Percentiles rank a stretch among this genome's conserved stretches.
phyloP scores from a whole-genome alignment of 2,888 invertebrate species.

The Diabrotica balteata region DNA sequence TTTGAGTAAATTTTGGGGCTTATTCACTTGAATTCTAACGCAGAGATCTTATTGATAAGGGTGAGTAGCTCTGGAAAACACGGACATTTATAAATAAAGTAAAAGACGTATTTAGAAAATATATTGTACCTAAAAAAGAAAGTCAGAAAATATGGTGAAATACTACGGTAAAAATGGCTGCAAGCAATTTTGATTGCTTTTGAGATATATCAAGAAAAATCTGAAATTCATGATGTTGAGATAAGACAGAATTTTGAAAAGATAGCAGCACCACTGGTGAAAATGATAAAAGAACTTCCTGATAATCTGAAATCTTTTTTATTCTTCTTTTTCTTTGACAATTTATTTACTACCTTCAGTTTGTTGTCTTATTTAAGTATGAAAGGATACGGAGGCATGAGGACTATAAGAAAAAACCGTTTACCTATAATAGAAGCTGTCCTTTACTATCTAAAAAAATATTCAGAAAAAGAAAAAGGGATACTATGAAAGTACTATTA shows the following conservation, averaged over 20 bases:
- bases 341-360: no score
- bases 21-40: conserved; percentile 21
- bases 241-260: conserved; percentile 30
- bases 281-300: conserved; percentile 29
- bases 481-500: no score
- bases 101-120: conserved; percentile 4
- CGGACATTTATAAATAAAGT: conserved; percentile 10
- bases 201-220: background rate
- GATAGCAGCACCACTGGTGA: conserved; percentile 31
- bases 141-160: conserved; percentile 39
- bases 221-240: background rate
- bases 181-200: conserved; percentile 36
- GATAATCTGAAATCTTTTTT: conserved; percentile 12
- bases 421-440: no score
- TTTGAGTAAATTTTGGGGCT: conserved; percentile 28
- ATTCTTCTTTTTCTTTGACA: no score
- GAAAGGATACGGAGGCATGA: no score
- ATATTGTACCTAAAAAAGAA: conserved; percentile 15
- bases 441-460: no score
- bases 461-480: no score
- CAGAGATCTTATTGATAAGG: background rate
- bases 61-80: conserved; percentile 6
- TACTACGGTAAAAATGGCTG: conserved; percentile 39
- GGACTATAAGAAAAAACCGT: no score
- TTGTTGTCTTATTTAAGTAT: no score